phyloP scores from a whole-genome alignment of 2,797 vertebrate genomes.

The Liasis olivaceus region DNA sequence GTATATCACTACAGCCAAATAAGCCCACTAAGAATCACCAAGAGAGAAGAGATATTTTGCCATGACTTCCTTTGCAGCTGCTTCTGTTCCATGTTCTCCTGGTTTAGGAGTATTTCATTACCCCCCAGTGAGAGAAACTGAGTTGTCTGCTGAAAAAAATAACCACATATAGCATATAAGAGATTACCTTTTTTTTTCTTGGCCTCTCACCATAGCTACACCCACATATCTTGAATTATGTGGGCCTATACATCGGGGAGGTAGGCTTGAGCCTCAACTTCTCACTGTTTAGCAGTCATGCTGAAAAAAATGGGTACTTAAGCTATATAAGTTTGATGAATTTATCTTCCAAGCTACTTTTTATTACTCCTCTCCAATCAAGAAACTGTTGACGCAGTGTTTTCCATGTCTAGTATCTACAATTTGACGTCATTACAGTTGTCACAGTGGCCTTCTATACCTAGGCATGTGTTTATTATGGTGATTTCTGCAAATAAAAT shows the following conservation, averaged over 20 bases:
- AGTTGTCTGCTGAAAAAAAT: background rate
- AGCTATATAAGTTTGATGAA: background rate
- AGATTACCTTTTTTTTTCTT: too few species aligned
- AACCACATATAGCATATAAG: too few species aligned
- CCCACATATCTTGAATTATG: background rate
- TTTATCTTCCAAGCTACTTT: constrained; percentile 17
- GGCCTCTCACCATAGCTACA: background rate
- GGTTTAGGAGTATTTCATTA: background rate
- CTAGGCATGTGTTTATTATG: background rate
- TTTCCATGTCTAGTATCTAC: constrained; percentile 12
- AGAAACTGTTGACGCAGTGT: constrained; percentile 33
- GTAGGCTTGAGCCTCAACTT: background rate
- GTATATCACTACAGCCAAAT: background rate
- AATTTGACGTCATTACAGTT: background rate
- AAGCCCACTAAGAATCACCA: background rate
- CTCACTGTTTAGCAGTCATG: background rate
- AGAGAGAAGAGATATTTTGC: background rate
- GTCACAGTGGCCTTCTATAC: background rate
- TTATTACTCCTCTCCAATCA: constrained; percentile 17
- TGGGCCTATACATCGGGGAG: background rate
- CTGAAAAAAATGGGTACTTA: background rate
- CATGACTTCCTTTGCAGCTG: too few species aligned
- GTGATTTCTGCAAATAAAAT: background rate
- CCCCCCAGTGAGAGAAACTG: background rate
- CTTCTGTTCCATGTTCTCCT: background rate